phyloP scores from a whole-genome alignment of 2,888 invertebrate species.

The Diadromus collaris region DNA sequence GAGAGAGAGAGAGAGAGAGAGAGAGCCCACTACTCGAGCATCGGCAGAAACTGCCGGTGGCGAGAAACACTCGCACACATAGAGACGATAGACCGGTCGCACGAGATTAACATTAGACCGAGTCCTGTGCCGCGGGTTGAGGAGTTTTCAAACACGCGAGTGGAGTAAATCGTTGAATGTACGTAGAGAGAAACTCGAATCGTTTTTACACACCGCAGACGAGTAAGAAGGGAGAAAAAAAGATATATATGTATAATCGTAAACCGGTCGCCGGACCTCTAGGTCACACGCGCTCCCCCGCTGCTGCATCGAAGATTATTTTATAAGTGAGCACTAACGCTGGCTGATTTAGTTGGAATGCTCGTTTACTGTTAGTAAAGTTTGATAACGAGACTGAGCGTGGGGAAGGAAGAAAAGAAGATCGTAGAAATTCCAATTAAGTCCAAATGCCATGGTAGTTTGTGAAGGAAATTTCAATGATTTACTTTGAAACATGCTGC shows the following conservation, averaged over 20 bases:
- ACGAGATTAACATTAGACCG: constrained; percentile 2
- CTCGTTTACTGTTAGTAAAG: not conserved
- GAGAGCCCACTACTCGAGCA: not conserved
- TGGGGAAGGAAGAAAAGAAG: not conserved
- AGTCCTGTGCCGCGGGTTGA: not conserved
- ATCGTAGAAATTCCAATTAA: not conserved
- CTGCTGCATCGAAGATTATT: constrained; percentile 24
- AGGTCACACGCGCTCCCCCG: constrained; percentile 31
- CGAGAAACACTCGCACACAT: not conserved
- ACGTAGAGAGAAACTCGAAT: constrained; percentile 11
- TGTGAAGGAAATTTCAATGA: not conserved
- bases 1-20: constrained; percentile 18
- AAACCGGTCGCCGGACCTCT: constrained; percentile 36
- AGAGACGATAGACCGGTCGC: constrained; percentile 6
- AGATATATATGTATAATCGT: not conserved
- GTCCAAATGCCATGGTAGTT: not conserved
- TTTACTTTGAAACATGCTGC: not conserved
- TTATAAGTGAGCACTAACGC: not conserved
- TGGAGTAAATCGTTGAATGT: constrained; percentile 5
- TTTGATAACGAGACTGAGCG: not conserved
- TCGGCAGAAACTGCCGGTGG: constrained; percentile 27
- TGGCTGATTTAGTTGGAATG: not conserved
- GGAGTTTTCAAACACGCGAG: constrained; percentile 4
- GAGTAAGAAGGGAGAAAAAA: not conserved
- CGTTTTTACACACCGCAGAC: not conserved